Conservation (phyloP, 2,888 invertebrate species). For the Patella pellucida region DNA sequence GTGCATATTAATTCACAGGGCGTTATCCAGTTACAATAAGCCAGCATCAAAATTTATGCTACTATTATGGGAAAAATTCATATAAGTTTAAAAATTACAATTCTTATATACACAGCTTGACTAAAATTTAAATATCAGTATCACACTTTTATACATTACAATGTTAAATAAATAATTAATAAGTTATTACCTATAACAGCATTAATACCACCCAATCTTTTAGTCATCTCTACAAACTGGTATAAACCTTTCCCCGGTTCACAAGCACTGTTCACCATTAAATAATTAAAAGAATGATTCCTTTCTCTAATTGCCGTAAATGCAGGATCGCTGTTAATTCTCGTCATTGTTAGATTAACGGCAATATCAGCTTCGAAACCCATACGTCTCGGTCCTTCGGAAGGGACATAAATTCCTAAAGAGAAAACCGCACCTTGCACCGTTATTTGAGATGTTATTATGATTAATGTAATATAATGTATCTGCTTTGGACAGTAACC, state of each 20-base stretch:
- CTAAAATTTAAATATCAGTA: too few relatives aligned
- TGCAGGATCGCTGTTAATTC: constrained; percentile 33
- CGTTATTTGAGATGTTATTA: too few relatives aligned
- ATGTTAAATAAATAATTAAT: too few relatives aligned
- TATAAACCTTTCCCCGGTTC: constrained; percentile 46
- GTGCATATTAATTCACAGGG: too few relatives aligned
- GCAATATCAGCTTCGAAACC: constrained; percentile 23
- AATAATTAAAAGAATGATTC: constrained; percentile 36
- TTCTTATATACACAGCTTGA: too few relatives aligned
- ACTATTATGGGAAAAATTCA: too few relatives aligned
- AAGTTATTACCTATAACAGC: constrained; percentile 1
- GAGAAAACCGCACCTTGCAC: constrained; percentile 6
- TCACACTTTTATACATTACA: too few relatives aligned
- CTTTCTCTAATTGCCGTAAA: constrained; percentile 32
- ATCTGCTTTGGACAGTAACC: too few relatives aligned
- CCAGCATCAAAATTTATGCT: too few relatives aligned
- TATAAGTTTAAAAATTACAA: too few relatives aligned
- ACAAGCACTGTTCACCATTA: constrained; percentile 40
- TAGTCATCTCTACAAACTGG: constrained; percentile 38
- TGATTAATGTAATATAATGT: too few relatives aligned
- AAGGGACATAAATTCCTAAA: constrained; percentile 25
- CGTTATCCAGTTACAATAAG: too few relatives aligned
- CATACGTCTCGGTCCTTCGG: constrained; percentile 24
- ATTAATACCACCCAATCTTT: background rate
- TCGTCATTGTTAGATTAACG: constrained; percentile 24